Evolutionary conservation across 2,113 vertebrate species (phyloP).

Genomic region (Pomatostomus ruficeps): DNA sequence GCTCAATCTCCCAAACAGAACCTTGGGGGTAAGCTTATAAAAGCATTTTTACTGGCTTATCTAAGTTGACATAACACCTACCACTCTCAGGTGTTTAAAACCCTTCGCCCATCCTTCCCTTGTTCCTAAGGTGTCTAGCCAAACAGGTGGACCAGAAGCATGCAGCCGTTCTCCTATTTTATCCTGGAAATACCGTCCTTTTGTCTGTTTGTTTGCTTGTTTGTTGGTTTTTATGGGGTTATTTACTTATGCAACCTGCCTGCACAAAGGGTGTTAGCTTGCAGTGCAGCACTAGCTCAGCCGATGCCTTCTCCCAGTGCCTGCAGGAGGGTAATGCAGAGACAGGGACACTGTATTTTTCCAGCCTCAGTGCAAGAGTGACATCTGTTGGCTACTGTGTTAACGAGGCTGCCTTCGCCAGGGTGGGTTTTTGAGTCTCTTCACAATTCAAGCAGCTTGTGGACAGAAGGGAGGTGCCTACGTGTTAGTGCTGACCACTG

Average conservation of each 20-base stretch:
- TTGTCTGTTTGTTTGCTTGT: background rate
- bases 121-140: background rate
- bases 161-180: background rate
- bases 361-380: constrained; percentile 16
- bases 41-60: background rate
- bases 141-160: background rate
- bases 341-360: background rate
- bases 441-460: background rate
- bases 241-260: background rate
- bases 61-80: background rate
- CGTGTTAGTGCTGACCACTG: background rate
- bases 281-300: background rate
- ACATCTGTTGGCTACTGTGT: background rate
- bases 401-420: background rate
- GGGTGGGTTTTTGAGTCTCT: background rate
- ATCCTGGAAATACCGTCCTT: background rate
- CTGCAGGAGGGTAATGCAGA: background rate
- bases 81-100: background rate
- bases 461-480: background rate
- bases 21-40: background rate
- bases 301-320: background rate
- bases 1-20: background rate
- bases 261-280: background rate
- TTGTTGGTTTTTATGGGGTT: background rate
- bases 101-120: background rate